Evolutionary conservation across 1,140 invertebrate species (phyloP), one percentile per base, ranked within the genome.

Genomic region (Musca domestica): DNA sequence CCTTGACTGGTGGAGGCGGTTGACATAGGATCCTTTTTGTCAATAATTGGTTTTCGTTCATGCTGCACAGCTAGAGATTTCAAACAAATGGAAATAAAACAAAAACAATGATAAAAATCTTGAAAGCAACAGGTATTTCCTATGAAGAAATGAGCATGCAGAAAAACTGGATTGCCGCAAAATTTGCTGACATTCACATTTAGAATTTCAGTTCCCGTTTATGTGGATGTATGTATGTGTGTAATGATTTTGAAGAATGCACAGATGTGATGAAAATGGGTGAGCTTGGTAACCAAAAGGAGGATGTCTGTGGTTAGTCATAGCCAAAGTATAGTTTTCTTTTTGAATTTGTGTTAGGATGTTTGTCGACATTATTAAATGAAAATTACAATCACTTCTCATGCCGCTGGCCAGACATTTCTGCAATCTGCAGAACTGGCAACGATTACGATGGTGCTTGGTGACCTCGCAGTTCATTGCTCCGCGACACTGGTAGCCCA

Each of bases 371-470:
- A 75, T 77, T 61, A 74, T 78, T 80, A 80, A 80, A 78, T 75
- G 78, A 80, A 81, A 88, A 93, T 95, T 91, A 98, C 95, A 98
- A 89, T 98, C 96, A 85, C 94, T 96, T 84, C 95, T 86, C 96
- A 98, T 98, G 71, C 96, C 96, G 87, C 95, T 96, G 49, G 92
- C 89, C 19, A 98, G 86, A 83, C 96, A 98, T 84, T 98, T 98
- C 83, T 98, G 95, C 70, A 98, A 87, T 66, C 96, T 88, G 84
- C 96, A 99, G 84, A 97, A 98, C 85, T 99, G 96, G 84, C 96
- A 99, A 67, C 96, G 88, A 85, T 99, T 98, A 63, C 96, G 87
- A 82, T 97, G 95, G 77, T 96, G 94, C 83, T 98, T 98, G 49
- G 95, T 98, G 54, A 99, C 95, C 83, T 96, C 94, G 81, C 97